phyloP scores from a whole-genome alignment of 2,888 invertebrate genomes.

The Cantharis lateralis region DNA sequence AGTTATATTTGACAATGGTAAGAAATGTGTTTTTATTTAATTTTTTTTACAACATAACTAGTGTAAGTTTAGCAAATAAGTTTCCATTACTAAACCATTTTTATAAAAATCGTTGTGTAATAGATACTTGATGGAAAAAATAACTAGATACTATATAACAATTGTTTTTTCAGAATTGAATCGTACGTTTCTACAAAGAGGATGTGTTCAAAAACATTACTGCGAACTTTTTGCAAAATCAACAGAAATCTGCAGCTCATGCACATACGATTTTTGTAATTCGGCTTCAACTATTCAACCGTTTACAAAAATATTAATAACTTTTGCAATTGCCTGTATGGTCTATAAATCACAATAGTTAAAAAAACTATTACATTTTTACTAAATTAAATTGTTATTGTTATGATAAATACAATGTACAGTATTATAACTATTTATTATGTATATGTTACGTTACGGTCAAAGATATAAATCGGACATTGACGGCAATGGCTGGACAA shows the following conservation, averaged over 20 bases:
- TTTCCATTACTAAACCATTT: too few species aligned
- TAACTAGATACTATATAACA: background rate
- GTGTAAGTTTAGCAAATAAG: too few species aligned
- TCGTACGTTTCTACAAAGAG: background rate
- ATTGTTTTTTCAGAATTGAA: background rate
- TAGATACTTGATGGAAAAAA: too few species aligned
- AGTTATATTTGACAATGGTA: constrained; percentile 14
- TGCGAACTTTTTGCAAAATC: background rate
- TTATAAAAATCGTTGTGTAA: too few species aligned
- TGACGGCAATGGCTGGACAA: too few species aligned
- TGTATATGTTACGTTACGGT: too few species aligned
- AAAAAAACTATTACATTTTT: background rate
- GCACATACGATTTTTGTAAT: background rate
- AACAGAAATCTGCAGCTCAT: background rate
- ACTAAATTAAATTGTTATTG: background rate
- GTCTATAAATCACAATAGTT: background rate
- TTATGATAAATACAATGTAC: background rate
- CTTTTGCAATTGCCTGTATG: background rate
- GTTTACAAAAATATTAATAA: background rate
- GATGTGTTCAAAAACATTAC: background rate
- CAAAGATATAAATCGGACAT: too few species aligned
- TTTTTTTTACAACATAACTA: too few species aligned
- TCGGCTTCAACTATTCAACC: background rate
- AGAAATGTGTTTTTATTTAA: background rate
- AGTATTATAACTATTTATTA: too few species aligned